phyloP scores from a whole-genome alignment of 1,140 invertebrate genomes.

The Ceratosolen fusciceps region DNA sequence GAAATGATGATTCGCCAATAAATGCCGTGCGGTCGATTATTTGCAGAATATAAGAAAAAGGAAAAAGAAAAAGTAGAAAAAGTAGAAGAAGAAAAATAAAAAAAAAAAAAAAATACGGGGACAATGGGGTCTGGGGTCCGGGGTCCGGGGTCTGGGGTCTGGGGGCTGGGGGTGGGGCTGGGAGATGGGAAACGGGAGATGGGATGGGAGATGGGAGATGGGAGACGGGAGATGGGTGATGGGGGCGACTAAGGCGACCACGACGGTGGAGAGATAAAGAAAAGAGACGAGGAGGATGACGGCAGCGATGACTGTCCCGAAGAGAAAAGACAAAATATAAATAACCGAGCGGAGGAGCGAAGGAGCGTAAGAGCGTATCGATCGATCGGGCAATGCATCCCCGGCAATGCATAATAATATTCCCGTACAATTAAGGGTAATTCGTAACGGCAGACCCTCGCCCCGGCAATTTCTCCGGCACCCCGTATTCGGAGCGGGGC shows the following conservation, averaged over 20 bases:
- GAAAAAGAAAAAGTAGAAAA: no score
- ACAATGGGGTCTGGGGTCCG: background rate
- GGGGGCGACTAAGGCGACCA: no score
- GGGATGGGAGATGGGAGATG: no score
- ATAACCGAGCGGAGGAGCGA: background rate
- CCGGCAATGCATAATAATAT: constrained; percentile 12
- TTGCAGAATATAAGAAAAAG: background rate
- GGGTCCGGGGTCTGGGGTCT: no score
- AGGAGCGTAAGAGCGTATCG: background rate
- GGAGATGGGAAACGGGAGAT: no score
- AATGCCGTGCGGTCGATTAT: background rate
- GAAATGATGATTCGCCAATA: background rate
- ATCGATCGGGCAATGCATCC: background rate
- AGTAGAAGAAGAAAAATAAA: no score
- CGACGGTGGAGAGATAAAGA: no score
- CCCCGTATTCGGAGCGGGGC: background rate
- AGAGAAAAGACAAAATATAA: background rate
- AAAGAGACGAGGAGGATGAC: no score
- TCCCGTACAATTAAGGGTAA: constrained; percentile 37
- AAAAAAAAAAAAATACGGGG: background rate
- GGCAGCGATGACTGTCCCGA: background rate
- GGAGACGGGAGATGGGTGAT: background rate
- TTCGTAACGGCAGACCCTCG: constrained; percentile 30
- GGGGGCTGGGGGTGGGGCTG: no score
- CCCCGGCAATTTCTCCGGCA: background rate